Evolutionary conservation across 2,888 invertebrate species (phyloP).

Genomic region (Pinctada fucata): DNA sequence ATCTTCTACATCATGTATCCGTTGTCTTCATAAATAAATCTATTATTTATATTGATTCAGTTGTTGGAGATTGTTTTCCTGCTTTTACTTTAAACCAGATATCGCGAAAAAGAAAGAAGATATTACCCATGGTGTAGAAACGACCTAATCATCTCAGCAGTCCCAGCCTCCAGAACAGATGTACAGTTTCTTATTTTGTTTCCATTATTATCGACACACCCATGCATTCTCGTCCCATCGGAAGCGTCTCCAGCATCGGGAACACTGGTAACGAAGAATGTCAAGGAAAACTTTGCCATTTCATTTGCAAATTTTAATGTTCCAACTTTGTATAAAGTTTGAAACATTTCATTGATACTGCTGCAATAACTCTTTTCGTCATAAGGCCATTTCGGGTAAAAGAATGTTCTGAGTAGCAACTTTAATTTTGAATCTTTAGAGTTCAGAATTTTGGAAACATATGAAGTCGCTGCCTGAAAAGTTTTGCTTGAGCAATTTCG

Average conservation of each 20-base stretch:
- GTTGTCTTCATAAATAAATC: too few species aligned
- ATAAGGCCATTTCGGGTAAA: too few species aligned
- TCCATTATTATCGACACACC: background rate
- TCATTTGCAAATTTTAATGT: background rate
- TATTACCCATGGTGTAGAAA: constrained; percentile 23
- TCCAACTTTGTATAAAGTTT: background rate
- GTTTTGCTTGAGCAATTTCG: background rate
- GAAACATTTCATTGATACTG: background rate
- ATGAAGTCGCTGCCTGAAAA: background rate
- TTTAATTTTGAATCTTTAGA: background rate
- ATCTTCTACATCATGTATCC: too few species aligned
- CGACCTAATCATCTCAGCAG: background rate
- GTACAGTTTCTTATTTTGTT: background rate
- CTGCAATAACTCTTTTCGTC: background rate
- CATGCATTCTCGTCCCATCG: background rate
- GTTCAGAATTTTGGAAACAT: background rate
- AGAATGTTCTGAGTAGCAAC: too few species aligned
- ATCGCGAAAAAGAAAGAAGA: background rate
- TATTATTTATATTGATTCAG: too few species aligned
- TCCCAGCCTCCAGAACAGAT: background rate
- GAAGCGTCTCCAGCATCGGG: background rate
- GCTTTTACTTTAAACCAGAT: background rate
- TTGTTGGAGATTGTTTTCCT: too few species aligned
- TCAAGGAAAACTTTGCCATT: background rate
- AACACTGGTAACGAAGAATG: background rate